Evolutionary conservation across 2,113 vertebrate genomes (phyloP).

Genomic region (Ginglymostoma cirratum): DNA sequence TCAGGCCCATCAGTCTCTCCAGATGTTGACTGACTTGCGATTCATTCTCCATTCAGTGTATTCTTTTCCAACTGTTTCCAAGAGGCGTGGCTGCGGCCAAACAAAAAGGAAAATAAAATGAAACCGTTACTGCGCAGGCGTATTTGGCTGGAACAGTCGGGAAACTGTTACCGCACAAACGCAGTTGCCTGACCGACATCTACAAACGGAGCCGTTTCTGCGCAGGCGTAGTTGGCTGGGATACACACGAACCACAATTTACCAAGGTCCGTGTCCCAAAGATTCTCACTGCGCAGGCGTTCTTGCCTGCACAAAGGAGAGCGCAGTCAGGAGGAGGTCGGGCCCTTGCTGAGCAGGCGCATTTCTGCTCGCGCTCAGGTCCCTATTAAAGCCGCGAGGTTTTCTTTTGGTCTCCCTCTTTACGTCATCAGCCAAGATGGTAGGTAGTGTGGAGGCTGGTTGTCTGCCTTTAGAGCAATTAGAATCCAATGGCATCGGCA

Average conservation of each 20-base stretch:
- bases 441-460: conserved; percentile 47
- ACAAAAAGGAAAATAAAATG: neutral
- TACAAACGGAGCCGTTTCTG: neutral
- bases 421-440: conserved; percentile 58
- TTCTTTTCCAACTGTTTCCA: neutral
- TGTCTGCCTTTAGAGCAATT: neutral
- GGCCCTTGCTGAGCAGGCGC: neutral
- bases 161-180: neutral
- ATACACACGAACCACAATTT: too few species aligned
- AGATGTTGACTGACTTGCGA: neutral
- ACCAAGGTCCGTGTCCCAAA: too few species aligned
- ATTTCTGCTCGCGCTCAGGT: conserved; percentile 40
- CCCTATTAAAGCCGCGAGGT: conserved; percentile 57
- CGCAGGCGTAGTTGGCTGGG: too few species aligned
- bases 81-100: neutral
- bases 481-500: conserved; percentile 51
- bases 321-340: too few species aligned
- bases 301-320: too few species aligned
- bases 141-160: neutral
- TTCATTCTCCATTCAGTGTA: neutral
- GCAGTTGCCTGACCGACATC: too few species aligned
- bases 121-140: neutral
- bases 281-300: too few species aligned
- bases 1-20: neutral
- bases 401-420: conserved; percentile 53